Evolutionary conservation across 2,888 invertebrate species (phyloP).

Genomic region (Venustoraphidia nigricollis): DNA sequence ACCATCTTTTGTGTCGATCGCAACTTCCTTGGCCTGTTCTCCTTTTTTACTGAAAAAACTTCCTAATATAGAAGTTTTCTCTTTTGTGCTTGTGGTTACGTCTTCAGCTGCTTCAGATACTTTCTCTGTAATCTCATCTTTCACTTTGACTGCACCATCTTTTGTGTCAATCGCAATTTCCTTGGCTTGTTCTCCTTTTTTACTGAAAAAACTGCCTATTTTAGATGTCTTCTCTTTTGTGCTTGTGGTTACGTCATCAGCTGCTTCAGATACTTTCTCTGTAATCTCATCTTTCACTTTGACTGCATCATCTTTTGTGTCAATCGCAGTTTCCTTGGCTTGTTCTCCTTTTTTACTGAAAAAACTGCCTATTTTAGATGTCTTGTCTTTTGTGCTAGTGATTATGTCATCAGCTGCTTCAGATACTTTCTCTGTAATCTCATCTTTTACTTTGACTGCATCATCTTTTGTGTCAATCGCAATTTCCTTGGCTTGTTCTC

Average conservation of each 20-base stretch:
- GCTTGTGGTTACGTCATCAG: neutral
- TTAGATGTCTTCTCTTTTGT: constrained; percentile 7
- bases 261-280: neutral
- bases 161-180: neutral
- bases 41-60: neutral
- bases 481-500: too few species aligned
- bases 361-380: neutral
- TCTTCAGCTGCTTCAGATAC: neutral
- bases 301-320: too few species aligned
- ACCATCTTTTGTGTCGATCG: constrained; percentile 1
- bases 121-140: neutral
- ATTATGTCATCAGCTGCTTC: neutral
- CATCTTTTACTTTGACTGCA: too few species aligned
- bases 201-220: neutral
- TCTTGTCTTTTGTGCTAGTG: neutral
- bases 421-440: too few species aligned
- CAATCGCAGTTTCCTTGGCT: neutral
- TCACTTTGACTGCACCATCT: neutral
- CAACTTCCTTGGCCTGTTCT: constrained; percentile 2
- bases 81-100: constrained; percentile 4
- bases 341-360: neutral
- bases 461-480: too few species aligned
- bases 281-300: too few species aligned
- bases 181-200: constrained; percentile 1
- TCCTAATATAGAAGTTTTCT: constrained; percentile 5